Percentiles rank a stretch among this genome's conserved stretches.
phyloP scores from a whole-genome alignment of 2,888 invertebrate genomes.

The Meta bourneti region DNA sequence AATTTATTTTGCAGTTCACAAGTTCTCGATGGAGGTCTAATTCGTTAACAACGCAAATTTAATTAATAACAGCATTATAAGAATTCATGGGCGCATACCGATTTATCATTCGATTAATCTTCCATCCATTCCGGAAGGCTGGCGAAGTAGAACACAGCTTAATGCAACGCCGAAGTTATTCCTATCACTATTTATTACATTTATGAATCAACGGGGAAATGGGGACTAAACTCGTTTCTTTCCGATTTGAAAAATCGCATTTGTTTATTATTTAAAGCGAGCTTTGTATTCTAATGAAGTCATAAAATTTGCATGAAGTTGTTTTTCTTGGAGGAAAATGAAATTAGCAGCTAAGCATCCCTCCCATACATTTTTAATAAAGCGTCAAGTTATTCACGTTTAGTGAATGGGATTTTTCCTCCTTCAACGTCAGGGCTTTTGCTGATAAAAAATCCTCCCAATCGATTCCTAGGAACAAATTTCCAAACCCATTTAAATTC shows the following conservation, averaged over 20 bases:
- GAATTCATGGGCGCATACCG: background rate
- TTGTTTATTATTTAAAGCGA: background rate
- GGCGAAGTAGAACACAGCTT: background rate
- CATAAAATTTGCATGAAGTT: background rate
- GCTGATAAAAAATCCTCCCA: background rate
- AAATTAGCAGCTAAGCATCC: background rate
- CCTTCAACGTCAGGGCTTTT: background rate
- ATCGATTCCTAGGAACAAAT: slow-evolving; percentile 25
- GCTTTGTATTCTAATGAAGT: background rate
- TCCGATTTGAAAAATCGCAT: background rate
- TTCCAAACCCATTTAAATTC: slow-evolving; percentile 47
- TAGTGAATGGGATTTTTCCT: background rate
- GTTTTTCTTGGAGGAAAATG: background rate
- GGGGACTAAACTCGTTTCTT: background rate
- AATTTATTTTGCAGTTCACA: background rate
- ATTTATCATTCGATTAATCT: background rate
- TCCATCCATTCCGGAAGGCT: background rate
- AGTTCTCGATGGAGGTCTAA: background rate
- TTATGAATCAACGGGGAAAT: background rate
- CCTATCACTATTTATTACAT: background rate
- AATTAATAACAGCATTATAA: background rate
- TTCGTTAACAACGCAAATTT: background rate
- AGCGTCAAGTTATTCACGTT: background rate
- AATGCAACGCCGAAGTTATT: background rate
- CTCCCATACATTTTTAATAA: slow-evolving; percentile 1